Conservation (phyloP, 1,140 invertebrate species). For the Saccostrea glomerata region DNA sequence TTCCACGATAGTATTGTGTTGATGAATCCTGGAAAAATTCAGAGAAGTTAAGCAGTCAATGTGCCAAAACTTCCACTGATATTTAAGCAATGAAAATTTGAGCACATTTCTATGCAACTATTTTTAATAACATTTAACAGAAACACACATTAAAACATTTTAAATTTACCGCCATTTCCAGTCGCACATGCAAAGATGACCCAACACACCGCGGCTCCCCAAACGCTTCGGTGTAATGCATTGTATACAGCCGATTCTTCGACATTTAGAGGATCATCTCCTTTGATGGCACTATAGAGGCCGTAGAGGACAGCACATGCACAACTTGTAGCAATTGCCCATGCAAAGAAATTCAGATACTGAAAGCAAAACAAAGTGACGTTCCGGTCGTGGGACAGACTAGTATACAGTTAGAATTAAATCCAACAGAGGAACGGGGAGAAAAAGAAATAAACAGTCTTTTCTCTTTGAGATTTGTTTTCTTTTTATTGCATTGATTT, state of each 20-base stretch:
- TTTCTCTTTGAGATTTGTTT: too few species aligned
- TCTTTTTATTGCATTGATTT: too few species aligned
- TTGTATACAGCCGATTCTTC: slow-evolving; percentile 73
- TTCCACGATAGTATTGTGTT: slow-evolving; percentile 87
- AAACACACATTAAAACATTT: not conserved
- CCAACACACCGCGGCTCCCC: slow-evolving; percentile 70
- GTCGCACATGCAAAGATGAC: slow-evolving; percentile 49
- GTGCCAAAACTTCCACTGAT: not conserved
- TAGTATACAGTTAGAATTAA: too few species aligned
- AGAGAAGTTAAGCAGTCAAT: not conserved
- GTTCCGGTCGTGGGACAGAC: too few species aligned
- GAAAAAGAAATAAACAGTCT: too few species aligned
- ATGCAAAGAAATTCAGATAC: slow-evolving; percentile 51
- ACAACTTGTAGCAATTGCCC: slow-evolving; percentile 58
- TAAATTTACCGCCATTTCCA: slow-evolving; percentile 41
- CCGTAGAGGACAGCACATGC: slow-evolving; percentile 66
- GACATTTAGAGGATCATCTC: slow-evolving; percentile 49
- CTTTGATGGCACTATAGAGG: slow-evolving; percentile 56
- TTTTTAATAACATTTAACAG: not conserved
- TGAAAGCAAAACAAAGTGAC: not conserved
- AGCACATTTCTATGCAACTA: not conserved
- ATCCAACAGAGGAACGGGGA: too few species aligned
- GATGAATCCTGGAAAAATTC: slow-evolving; percentile 81
- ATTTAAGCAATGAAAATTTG: not conserved
- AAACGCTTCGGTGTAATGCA: slow-evolving; percentile 73